phyloP scores from a whole-genome alignment of 1,140 invertebrate species.

The Ylistrum balloti region DNA sequence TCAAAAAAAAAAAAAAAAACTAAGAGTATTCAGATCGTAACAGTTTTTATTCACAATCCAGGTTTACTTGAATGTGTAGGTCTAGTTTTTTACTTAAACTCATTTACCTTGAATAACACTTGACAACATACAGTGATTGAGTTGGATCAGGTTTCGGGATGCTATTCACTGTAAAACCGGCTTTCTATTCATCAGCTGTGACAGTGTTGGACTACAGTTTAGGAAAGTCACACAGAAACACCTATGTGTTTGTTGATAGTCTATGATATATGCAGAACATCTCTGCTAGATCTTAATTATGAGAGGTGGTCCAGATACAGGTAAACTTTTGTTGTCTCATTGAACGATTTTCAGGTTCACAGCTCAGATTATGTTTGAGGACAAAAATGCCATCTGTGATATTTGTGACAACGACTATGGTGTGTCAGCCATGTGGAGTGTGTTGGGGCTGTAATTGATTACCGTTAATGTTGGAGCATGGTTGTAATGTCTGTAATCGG shows the following conservation, averaged over 20 bases:
- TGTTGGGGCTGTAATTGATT: conserved; percentile 6
- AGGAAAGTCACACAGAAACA: not conserved
- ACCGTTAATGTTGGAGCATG: not conserved
- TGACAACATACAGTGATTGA: not conserved
- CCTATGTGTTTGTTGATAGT: not conserved
- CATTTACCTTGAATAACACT: conserved; percentile 39
- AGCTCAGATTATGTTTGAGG: not conserved
- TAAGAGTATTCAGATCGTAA: not conserved
- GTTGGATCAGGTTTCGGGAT: conserved; percentile 27
- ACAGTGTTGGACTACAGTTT: not conserved
- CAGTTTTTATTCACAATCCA: not conserved
- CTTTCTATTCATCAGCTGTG: conserved; percentile 23
- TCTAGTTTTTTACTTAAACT: conserved; percentile 6
- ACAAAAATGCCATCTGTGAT: conserved; percentile 20
- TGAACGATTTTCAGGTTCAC: not conserved
- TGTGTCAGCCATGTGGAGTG: not conserved
- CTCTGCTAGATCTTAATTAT: not conserved
- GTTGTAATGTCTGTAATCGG: conserved; percentile 38
- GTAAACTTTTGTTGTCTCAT: not conserved
- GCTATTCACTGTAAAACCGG: conserved; percentile 30
- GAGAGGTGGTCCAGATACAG: not conserved
- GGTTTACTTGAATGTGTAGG: not conserved
- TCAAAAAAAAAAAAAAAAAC: not conserved
- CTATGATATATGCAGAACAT: not conserved
- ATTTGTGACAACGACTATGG: not conserved